Evolutionary conservation across 2,113 vertebrate species (phyloP).

Genomic region (Nibea coibor): DNA sequence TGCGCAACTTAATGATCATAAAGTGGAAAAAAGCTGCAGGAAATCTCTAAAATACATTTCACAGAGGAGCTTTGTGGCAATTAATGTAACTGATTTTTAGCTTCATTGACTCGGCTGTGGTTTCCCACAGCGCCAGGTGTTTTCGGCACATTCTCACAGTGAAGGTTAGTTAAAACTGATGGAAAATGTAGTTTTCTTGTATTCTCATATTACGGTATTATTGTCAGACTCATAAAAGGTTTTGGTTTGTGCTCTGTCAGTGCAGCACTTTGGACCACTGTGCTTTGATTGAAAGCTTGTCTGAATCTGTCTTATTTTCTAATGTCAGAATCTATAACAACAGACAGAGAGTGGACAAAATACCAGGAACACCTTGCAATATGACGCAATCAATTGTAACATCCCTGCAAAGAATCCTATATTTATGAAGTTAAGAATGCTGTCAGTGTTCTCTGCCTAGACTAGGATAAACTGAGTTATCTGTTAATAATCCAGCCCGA

Average conservation of each 20-base stretch:
- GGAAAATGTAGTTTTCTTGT: background rate
- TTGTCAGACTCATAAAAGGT: background rate
- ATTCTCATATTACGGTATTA: background rate
- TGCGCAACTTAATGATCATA: conserved; percentile 24
- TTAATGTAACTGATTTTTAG: conserved; percentile 22
- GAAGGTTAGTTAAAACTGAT: background rate
- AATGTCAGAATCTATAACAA: conserved; percentile 8
- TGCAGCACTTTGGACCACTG: background rate
- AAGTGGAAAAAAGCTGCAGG: conserved; percentile 19
- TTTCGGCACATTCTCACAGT: background rate
- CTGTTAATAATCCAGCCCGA: background rate
- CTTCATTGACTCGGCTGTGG: background rate
- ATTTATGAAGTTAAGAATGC: conserved; percentile 1
- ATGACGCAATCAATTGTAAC: conserved; percentile 41
- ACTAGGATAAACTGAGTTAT: background rate
- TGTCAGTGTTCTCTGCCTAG: background rate
- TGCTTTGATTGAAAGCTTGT: background rate
- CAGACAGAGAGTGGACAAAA: conserved; percentile 8
- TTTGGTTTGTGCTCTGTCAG: background rate
- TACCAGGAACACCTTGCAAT: conserved; percentile 7
- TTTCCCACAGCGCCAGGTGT: conserved; percentile 1
- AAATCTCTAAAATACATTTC: conserved; percentile 32
- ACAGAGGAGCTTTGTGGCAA: conserved; percentile 26
- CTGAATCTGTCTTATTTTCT: conserved; percentile 1
- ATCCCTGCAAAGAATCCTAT: background rate